Percentiles rank a stretch among this genome's conserved stretches.
Evolutionary conservation across 2,797 vertebrate genomes (phyloP).

Genomic region (Enteromius unitaeniatus): DNA sequence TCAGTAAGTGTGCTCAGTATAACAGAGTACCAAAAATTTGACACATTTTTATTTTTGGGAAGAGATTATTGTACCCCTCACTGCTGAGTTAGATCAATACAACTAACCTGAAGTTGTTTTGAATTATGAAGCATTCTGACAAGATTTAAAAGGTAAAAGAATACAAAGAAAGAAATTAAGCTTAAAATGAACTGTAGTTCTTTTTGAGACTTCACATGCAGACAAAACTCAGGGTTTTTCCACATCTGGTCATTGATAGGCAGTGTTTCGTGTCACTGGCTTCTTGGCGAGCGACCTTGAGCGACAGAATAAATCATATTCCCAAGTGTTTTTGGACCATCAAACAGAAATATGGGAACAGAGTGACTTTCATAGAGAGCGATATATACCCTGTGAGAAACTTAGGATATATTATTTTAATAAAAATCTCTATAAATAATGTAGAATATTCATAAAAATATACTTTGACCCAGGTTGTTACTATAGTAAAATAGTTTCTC

Average conservation of each 20-base stretch:
- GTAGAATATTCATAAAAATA: constrained; percentile 59
- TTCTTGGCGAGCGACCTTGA: constrained; percentile 6
- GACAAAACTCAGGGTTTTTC: not conserved
- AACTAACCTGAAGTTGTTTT: not conserved
- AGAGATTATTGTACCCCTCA: not conserved
- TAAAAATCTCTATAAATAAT: constrained; percentile 62
- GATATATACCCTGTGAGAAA: constrained; percentile 32
- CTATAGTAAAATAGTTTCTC: constrained; percentile 55
- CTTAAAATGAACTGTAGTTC: constrained; percentile 5
- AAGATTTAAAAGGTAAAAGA: not conserved
- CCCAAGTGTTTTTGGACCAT: constrained; percentile 19
- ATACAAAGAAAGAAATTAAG: not conserved
- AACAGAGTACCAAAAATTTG: not conserved
- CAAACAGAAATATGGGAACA: constrained; percentile 43
- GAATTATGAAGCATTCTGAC: not conserved
- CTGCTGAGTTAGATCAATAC: not conserved
- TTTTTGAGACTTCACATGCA: constrained; percentile 5
- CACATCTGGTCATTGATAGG: constrained; percentile 41
- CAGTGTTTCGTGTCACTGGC: constrained; percentile 46
- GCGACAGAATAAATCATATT: constrained; percentile 40
- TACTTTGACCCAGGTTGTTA: constrained; percentile 47
- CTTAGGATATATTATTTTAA: constrained; percentile 27
- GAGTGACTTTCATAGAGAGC: constrained; percentile 14
- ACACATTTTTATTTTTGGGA: not conserved
- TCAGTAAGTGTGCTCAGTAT: not conserved